Conservation (phyloP, 2,888 invertebrate genomes). For the Syrphus vitripennis region DNA sequence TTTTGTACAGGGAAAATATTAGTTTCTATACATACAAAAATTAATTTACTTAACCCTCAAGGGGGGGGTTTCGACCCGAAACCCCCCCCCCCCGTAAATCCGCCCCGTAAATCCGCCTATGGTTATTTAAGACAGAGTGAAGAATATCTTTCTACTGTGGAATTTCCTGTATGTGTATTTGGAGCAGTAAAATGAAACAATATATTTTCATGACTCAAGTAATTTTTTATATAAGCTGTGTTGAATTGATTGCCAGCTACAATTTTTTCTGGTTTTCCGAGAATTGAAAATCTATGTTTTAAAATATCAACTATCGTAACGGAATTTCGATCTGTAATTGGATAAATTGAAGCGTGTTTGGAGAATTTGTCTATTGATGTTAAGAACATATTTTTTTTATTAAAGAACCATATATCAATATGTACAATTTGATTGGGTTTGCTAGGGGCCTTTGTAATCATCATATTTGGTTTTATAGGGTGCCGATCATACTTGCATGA, state of each 20-base stretch:
- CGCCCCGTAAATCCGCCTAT: too few species aligned
- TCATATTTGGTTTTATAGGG: neutral
- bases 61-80: too few species aligned
- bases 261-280: slow-evolving; percentile 26
- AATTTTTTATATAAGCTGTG: slow-evolving; percentile 23
- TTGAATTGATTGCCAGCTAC: slow-evolving; percentile 27
- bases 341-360: slow-evolving; percentile 5
- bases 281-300: neutral
- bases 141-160: slow-evolving; percentile 30
- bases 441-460: neutral
- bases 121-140: neutral
- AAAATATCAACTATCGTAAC: slow-evolving; percentile 22
- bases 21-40: too few species aligned
- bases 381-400: slow-evolving; percentile 13
- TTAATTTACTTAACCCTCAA: too few species aligned
- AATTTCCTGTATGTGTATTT: slow-evolving; percentile 32
- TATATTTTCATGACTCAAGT: neutral
- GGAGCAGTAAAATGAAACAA: slow-evolving; percentile 17
- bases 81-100: too few species aligned
- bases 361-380: slow-evolving; percentile 33
- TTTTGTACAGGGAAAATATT: too few species aligned
- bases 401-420: slow-evolving; percentile 13
- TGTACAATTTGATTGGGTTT: too few species aligned
- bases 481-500: neutral
- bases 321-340: slow-evolving; percentile 15